Base-by-base conservation (phyloP, 2,113 vertebrate genomes). In the Silurus glanis region DNA sequence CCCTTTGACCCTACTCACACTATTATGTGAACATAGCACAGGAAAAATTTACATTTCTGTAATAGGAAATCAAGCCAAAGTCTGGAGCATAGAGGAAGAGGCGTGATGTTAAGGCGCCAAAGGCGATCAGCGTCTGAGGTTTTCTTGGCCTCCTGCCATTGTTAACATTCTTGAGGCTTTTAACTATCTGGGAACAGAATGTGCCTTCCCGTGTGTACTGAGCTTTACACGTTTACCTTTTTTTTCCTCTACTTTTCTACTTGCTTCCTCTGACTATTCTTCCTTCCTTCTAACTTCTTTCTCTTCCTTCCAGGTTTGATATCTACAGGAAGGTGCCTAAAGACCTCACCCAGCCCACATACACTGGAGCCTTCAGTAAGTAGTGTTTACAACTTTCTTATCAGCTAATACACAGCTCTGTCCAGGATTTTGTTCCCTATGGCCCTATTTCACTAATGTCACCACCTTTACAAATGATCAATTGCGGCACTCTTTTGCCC, bases 261-360 rank as follows among this genome's bases (percentile, higher is more conserved):
- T 81, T 80, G 80, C 86, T 87, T 87, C 89, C 82, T 72, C 82
- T 78, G 84, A 72, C 81, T 80, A 23, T 53, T 72, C 71, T 79
- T 87, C 53, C 84, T 45, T 72, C 47, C 51, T 80, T 62, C 80
- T 79, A n/a, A 75, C 85, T 88, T 91, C 82, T 58, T 72, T 87
- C 45, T 78, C 74, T 80, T 90, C 87, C 92, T 89, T 89, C 62
- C 95, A 99, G 98, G 95, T 97, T 99, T 93, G 98, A 99, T 94
- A 98, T 99, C 95, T 99, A 99, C 96, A 97, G 98, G 95, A 99
- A 99, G 95, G 98, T 99, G 89, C 98, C 98, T 92, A 99, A 99
- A 96, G 98, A 99, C 95, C 97, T 99, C 87, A 99, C 98, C 17
- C 98, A 99, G 95, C 98, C 98, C 85, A 99, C 98, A 0, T 99